phyloP scores from a whole-genome alignment of 2,888 invertebrate genomes.

The Amorpha juglandis region DNA sequence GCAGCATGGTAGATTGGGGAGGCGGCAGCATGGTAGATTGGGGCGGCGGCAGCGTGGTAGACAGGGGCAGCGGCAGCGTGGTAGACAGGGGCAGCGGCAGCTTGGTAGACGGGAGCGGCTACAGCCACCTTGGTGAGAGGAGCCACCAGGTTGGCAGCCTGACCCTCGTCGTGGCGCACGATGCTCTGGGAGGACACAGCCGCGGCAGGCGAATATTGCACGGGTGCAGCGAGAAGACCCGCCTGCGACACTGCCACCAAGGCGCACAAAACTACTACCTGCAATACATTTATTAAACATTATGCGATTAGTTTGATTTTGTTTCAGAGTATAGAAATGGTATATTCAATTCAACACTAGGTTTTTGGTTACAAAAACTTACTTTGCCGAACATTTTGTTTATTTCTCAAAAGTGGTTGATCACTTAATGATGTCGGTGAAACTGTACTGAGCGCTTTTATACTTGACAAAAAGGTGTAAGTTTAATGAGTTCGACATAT shows the following conservation, averaged over 20 bases:
- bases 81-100: slow-evolving; percentile 37
- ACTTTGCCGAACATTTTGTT: slow-evolving; percentile 39
- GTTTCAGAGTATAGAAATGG: background rate
- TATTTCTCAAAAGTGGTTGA: slow-evolving; percentile 18
- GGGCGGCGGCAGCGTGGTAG: slow-evolving; percentile 37
- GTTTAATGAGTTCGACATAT: slow-evolving; percentile 24
- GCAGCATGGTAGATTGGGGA: slow-evolving; percentile 39
- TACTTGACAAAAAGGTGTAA: slow-evolving; percentile 29
- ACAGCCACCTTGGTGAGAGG: slow-evolving; percentile 46
- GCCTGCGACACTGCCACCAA: slow-evolving; percentile 58
- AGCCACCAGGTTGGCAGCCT: slow-evolving; percentile 33
- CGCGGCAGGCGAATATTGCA: slow-evolving; percentile 55
- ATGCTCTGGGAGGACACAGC: slow-evolving; percentile 59
- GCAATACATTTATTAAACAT: background rate
- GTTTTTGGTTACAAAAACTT: slow-evolving; percentile 11
- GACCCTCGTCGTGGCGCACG: slow-evolving; percentile 54
- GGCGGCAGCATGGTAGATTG: slow-evolving; percentile 37
- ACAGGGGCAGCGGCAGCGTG: slow-evolving; percentile 37
- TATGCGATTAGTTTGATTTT: background rate
- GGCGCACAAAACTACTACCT: slow-evolving; percentile 46
- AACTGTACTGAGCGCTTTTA: slow-evolving; percentile 30
- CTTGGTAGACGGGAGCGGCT: slow-evolving; percentile 36
- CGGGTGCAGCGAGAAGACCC: slow-evolving; percentile 58
- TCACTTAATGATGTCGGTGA: slow-evolving; percentile 32
- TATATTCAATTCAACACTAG: background rate